Conservation (phyloP, 2,888 invertebrate species). For the Sphaeridia pumilis region DNA sequence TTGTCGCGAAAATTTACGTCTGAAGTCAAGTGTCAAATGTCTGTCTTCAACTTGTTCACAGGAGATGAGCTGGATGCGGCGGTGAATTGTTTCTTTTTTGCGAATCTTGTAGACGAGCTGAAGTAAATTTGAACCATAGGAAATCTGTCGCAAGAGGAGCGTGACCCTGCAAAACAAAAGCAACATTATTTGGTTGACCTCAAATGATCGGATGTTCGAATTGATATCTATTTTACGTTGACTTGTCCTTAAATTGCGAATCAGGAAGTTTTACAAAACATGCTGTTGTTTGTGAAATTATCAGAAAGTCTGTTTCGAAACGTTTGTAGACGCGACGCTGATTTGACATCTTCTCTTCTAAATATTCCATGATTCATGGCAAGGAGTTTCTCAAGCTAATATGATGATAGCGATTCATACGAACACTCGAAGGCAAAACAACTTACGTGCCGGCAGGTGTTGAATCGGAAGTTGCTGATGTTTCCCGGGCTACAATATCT, state of each 20-base stretch:
- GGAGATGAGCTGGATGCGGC: slow-evolving; percentile 53
- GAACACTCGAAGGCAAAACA: neutral
- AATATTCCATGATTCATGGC: too few species aligned
- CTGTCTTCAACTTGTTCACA: slow-evolving; percentile 54
- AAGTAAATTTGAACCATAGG: slow-evolving; percentile 55
- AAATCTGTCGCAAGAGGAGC: slow-evolving; percentile 53
- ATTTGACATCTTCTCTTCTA: neutral
- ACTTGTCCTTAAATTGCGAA: too few species aligned
- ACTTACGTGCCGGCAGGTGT: neutral
- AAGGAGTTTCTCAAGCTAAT: too few species aligned
- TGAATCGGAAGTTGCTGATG: slow-evolving; percentile 42
- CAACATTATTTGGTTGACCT: too few species aligned
- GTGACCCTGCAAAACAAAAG: slow-evolving; percentile 48
- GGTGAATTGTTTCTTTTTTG: slow-evolving; percentile 38
- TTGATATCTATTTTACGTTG: too few species aligned
- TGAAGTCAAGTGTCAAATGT: slow-evolving; percentile 47
- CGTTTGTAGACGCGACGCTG: too few species aligned
- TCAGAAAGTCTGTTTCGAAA: too few species aligned
- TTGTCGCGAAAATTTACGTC: slow-evolving; percentile 47
- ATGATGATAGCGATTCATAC: neutral
- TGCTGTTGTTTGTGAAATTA: too few species aligned
- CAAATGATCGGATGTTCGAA: too few species aligned
- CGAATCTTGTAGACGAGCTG: slow-evolving; percentile 55
- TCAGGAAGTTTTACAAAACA: too few species aligned
- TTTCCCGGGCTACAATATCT: slow-evolving; percentile 56